A percentile compares a stretch with the other conserved stretches of the same genome.
Evolutionary conservation across 1,140 invertebrate genomes (phyloP).

Genomic region (Artemia franciscana): DNA sequence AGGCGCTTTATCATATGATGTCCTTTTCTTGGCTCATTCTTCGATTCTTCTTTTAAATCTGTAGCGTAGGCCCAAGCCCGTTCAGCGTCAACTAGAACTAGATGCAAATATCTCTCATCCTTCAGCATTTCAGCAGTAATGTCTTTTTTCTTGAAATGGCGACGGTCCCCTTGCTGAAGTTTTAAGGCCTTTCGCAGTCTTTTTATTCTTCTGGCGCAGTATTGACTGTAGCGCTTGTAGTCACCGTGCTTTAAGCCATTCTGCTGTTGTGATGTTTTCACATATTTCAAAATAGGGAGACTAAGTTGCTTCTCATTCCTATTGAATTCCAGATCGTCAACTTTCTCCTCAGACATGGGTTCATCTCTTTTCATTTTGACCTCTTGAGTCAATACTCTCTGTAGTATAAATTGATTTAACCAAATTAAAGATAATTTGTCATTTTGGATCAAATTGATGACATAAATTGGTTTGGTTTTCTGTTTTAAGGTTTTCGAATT

Average conservation of each 20-base stretch:
- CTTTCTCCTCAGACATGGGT: too few relatives aligned
- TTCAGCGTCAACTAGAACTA: constrained; percentile 72
- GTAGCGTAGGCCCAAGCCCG: constrained; percentile 89
- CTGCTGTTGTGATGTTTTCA: constrained; percentile 88
- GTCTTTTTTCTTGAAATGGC: constrained; percentile 67
- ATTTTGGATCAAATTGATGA: too few relatives aligned
- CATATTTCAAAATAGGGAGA: constrained; percentile 55
- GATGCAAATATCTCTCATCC: constrained; percentile 51
- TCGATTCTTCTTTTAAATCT: constrained; percentile 82
- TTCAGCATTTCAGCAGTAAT: constrained; percentile 51
- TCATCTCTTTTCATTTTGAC: too few relatives aligned
- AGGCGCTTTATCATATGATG: constrained; percentile 72
- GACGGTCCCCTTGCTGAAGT: constrained; percentile 68
- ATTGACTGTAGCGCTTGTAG: constrained; percentile 81
- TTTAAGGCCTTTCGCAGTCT: constrained; percentile 76
- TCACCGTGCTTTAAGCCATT: constrained; percentile 93
- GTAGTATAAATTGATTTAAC: too few relatives aligned
- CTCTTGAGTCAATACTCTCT: too few relatives aligned
- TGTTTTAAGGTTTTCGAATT: too few relatives aligned
- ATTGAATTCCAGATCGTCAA: too few relatives aligned
- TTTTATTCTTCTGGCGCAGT: constrained; percentile 68
- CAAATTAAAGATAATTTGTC: too few relatives aligned
- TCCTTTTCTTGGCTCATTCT: constrained; percentile 76
- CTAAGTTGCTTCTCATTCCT: too few relatives aligned
- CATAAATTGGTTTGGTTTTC: too few relatives aligned